These are phyloP conservation scores for Gymnorhina tibicen DNA, from an alignment of 2,113 vertebrate species.

Conservation along the genomic window DNA sequence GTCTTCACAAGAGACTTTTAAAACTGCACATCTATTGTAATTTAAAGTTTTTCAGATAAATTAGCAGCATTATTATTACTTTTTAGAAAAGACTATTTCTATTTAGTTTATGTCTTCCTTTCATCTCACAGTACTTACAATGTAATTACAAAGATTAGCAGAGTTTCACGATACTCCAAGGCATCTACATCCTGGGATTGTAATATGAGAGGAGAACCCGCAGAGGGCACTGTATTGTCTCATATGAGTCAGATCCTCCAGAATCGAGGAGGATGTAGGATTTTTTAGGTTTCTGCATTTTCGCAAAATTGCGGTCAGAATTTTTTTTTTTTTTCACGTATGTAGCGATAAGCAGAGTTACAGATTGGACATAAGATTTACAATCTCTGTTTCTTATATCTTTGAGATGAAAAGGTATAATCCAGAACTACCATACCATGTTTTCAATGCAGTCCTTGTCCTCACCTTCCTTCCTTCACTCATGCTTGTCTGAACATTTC, in stretches of 20 bases:
- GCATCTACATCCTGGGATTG: background rate
- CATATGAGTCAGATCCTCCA: background rate
- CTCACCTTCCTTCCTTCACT: background rate
- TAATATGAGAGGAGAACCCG: background rate
- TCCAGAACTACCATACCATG: background rate
- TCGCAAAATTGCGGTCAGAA: background rate
- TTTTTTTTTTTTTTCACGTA: background rate
- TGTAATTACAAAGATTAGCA: background rate
- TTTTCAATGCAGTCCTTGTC: background rate
- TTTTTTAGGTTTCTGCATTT: background rate
- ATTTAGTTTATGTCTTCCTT: background rate
- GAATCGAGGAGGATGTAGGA: background rate
- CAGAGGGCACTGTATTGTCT: slow-evolving; percentile 47
- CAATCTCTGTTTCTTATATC: background rate
- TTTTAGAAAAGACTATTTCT: background rate
- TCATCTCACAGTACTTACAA: background rate
- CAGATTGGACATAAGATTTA: background rate
- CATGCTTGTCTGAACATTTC: background rate
- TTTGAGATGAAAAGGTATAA: background rate
- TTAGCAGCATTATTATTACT: background rate
- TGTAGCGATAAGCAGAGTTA: background rate
- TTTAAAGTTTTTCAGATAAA: background rate
- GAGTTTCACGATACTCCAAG: background rate
- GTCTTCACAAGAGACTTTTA: background rate
- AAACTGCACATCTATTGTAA: background rate